phyloP scores from a whole-genome alignment of 2,797 vertebrate genomes.

The Petrocephalus schoutedeni region DNA sequence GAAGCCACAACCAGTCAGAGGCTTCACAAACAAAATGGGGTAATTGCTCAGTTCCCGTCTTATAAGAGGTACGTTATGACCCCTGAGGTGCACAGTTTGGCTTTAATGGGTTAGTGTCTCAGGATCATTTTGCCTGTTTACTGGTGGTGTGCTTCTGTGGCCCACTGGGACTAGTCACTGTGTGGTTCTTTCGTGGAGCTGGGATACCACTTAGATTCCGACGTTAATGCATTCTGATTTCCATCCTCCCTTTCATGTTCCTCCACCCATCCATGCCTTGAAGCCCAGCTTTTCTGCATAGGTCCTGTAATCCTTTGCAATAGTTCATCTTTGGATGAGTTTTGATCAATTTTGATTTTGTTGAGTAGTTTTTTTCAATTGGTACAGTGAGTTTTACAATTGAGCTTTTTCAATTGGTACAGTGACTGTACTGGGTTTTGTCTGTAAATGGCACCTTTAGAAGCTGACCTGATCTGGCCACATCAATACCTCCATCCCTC shows the following conservation, averaged over 20 bases:
- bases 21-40: constrained; percentile 56
- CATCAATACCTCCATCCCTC: background rate
- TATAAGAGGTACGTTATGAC: constrained; percentile 64
- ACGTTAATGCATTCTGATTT: constrained; percentile 24
- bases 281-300: background rate
- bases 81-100: constrained; percentile 51
- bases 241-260: background rate
- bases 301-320: background rate
- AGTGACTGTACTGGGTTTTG: background rate
- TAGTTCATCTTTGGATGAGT: background rate
- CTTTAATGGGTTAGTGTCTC: constrained; percentile 46
- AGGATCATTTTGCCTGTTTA: constrained; percentile 8
- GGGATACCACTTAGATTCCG: constrained; percentile 20
- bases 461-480: background rate
- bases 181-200: constrained; percentile 34
- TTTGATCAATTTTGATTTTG: background rate
- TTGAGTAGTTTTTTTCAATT: background rate
- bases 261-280: background rate
- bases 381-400: background rate
- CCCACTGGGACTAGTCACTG: background rate
- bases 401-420: background rate
- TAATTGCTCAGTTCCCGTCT: constrained; percentile 64
- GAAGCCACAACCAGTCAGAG: constrained; percentile 58
- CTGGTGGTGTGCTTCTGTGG: background rate
- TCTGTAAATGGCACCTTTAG: background rate